These are phyloP conservation scores for Trichomalopsis sarcophagae DNA, from an alignment of 1,140 invertebrate species.

Conservation along the genomic window DNA sequence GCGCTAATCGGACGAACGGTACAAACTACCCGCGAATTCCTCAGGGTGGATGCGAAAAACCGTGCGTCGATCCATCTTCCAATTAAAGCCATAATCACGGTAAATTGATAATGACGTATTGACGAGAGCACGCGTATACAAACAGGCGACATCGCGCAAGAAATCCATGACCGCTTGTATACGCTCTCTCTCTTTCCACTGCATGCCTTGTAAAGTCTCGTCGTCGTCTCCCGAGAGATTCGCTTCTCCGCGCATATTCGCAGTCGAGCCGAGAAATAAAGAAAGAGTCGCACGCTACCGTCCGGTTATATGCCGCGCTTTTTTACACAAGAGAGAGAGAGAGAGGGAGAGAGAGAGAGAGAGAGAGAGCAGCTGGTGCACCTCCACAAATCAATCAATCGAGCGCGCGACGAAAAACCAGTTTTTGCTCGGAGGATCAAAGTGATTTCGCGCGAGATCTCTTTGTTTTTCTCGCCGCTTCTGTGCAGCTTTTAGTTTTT, in stretches of 20 bases:
- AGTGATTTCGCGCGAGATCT: conserved; percentile 22
- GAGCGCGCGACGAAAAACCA: conserved; percentile 34
- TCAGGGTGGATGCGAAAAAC: not conserved
- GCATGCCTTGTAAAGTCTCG: conserved; percentile 1
- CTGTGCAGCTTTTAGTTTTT: not conserved
- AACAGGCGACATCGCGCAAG: not conserved
- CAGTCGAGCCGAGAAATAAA: not conserved
- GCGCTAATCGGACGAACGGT: no score
- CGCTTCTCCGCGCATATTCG: no score
- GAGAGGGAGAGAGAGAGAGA: no score
- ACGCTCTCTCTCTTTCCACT: not conserved
- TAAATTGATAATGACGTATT: conserved; percentile 47
- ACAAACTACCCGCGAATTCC: not conserved
- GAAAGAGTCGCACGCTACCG: not conserved
- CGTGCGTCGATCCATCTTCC: not conserved
- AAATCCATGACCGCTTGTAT: conserved; percentile 2
- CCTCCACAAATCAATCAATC: conserved; percentile 50
- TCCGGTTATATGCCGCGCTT: not conserved
- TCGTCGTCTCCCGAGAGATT: not conserved
- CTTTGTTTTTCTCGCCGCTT: conserved; percentile 4
- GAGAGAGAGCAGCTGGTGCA: not conserved
- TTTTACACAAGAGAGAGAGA: no score
- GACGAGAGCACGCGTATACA: not conserved
- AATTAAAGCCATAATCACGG: conserved; percentile 27
- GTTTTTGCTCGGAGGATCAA: conserved; percentile 15